Conservation (phyloP, 2,888 invertebrate species). For the Xanthostigma xanthostigma region DNA sequence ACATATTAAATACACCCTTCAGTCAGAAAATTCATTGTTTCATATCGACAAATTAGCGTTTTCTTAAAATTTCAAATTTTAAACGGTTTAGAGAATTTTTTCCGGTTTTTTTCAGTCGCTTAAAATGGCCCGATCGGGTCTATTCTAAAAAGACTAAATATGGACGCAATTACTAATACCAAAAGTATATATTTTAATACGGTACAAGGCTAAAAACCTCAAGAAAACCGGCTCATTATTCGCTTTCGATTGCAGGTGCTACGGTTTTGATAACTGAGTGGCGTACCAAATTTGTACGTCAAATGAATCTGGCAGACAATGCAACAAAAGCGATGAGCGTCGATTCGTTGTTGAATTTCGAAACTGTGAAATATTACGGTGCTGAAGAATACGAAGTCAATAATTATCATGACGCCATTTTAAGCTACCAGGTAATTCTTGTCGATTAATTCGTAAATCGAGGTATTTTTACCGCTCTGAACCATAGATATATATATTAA, state of each 20-base stretch:
- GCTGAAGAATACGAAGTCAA: conserved; percentile 86
- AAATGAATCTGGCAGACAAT: conserved; percentile 92
- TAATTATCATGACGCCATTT: conserved; percentile 70
- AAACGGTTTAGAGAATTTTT: no score
- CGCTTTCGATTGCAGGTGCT: conserved; percentile 39
- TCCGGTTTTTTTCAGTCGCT: no score
- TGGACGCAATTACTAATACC: no score
- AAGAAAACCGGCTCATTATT: neutral
- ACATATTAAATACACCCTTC: no score
- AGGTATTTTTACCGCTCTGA: neutral
- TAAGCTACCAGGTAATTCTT: conserved; percentile 56
- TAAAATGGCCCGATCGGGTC: no score
- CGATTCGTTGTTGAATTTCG: conserved; percentile 93
- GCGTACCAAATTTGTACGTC: conserved; percentile 87
- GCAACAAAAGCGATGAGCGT: conserved; percentile 82
- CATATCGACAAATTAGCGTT: no score
- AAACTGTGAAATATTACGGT: conserved; percentile 96
- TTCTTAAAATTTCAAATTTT: no score
- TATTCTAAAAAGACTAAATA: no score
- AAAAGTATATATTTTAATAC: no score
- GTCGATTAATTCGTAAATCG: neutral
- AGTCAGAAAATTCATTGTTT: no score
- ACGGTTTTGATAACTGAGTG: conserved; percentile 93
- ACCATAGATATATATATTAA: no score
- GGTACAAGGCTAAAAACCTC: no score